These are phyloP conservation scores for Channa striata DNA, from an alignment of 2,797 vertebrate species.

Conservation along the genomic window DNA sequence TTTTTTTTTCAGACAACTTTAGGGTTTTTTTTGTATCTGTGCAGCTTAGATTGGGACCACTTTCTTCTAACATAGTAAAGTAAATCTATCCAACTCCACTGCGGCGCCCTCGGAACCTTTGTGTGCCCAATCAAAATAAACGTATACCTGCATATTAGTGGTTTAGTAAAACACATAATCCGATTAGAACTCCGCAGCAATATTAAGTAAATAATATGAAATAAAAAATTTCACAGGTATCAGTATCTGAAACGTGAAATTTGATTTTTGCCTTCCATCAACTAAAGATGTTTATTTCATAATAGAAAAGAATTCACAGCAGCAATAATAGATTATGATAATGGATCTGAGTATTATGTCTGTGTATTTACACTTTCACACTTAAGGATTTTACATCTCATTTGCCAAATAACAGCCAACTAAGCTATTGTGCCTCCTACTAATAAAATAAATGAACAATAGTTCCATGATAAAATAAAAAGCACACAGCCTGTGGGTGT, in stretches of 20 bases:
- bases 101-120: background rate
- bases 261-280: background rate
- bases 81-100: too few relatives aligned
- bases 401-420: background rate
- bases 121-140: too few relatives aligned
- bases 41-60: background rate
- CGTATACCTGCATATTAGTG: too few relatives aligned
- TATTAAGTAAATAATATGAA: too few relatives aligned
- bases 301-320: background rate
- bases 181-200: too few relatives aligned
- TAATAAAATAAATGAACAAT: background rate
- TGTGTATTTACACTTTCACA: background rate
- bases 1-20: constrained; percentile 17
- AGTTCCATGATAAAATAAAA: too few relatives aligned
- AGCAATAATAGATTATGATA: background rate
- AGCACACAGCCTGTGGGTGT: too few relatives aligned
- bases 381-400: too few relatives aligned
- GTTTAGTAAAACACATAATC: too few relatives aligned
- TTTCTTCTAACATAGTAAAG: background rate
- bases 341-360: background rate
- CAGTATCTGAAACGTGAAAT: too few relatives aligned
- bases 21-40: constrained; percentile 10
- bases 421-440: too few relatives aligned
- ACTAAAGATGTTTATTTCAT: background rate
- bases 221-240: too few relatives aligned